Percentiles rank a stretch among this genome's conserved stretches.
phyloP scores from a whole-genome alignment of 1,140 invertebrate genomes.

The Drosophila kepulauana region DNA sequence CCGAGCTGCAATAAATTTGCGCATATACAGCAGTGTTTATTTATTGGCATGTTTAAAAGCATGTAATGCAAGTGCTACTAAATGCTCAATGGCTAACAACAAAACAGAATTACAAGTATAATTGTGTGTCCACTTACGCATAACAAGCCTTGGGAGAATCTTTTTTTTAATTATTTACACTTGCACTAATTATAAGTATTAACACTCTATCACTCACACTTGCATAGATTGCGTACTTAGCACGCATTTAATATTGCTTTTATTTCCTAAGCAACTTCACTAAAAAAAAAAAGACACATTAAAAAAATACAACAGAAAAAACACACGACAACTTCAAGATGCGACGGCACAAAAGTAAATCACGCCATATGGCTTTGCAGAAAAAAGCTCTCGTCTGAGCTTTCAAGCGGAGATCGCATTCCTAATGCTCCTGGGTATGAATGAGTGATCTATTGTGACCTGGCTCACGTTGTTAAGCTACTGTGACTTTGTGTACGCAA shows the following conservation, averaged over 20 bases:
- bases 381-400: not conserved
- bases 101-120: not conserved
- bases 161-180: not conserved
- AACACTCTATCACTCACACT: not conserved
- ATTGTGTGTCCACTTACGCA: not conserved
- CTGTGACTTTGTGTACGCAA: no score
- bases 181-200: not conserved
- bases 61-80: not conserved
- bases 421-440: not conserved
- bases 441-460: not conserved
- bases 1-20: no score
- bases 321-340: not conserved
- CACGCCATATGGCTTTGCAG: not conserved
- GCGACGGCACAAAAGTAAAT: not conserved
- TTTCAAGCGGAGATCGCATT: not conserved
- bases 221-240: not conserved
- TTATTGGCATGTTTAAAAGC: not conserved
- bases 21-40: no score
- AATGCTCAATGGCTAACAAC: not conserved
- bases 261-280: not conserved
- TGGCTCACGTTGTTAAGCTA: no score
- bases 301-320: not conserved
- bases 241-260: not conserved
- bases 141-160: not conserved
- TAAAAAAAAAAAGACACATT: not conserved